phyloP scores from a whole-genome alignment of 2,888 invertebrate species.

The Drosophila villosipedis region DNA sequence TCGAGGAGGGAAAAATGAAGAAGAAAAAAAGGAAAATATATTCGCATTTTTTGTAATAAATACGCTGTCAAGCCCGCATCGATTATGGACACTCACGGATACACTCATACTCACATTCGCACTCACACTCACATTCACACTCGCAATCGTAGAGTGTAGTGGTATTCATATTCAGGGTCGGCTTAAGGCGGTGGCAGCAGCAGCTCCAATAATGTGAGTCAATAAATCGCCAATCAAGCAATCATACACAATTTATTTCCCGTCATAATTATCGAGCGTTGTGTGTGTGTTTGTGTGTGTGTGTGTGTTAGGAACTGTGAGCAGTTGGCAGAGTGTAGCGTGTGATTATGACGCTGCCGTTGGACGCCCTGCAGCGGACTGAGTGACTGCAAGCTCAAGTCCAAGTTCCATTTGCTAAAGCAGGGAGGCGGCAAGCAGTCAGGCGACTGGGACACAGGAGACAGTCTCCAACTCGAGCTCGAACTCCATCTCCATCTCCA shows the following conservation, averaged over 20 bases:
- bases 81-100: constrained; percentile 81
- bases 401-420: constrained; percentile 51
- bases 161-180: constrained; percentile 32
- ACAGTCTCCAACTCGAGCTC: constrained; percentile 31
- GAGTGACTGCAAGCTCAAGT: constrained; percentile 45
- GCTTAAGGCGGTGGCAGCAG: constrained; percentile 45
- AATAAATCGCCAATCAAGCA: constrained; percentile 84
- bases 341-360: constrained; percentile 81
- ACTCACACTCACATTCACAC: constrained; percentile 25
- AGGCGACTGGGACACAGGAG: constrained; percentile 11
- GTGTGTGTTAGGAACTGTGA: constrained; percentile 30
- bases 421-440: constrained; percentile 2
- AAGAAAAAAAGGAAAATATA: constrained; percentile 48
- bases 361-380: constrained; percentile 76
- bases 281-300: constrained; percentile 13
- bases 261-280: constrained; percentile 82
- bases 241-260: constrained; percentile 84
- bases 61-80: constrained; percentile 81
- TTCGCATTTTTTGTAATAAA: constrained; percentile 79
- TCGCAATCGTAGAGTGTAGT: constrained; percentile 4
- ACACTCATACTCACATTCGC: constrained; percentile 49
- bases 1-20: constrained; percentile 10
- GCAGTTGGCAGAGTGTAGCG: constrained; percentile 48
- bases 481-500: constrained; percentile 1
- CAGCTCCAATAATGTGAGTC: constrained; percentile 80